These are phyloP conservation scores for Proisotoma minuta DNA, from an alignment of 2,888 invertebrate species.

Conservation along the genomic window DNA sequence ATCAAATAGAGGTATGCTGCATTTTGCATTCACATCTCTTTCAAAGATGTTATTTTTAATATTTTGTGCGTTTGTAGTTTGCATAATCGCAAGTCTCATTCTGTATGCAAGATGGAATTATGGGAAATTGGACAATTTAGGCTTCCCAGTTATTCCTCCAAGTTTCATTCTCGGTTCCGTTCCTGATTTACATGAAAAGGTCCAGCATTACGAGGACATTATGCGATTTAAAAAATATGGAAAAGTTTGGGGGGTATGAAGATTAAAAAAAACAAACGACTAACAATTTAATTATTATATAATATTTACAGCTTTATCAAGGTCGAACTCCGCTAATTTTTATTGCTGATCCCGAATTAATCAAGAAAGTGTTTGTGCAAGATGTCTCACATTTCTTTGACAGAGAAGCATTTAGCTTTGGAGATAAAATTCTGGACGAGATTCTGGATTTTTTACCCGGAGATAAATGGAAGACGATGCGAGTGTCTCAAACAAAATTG, in stretches of 20 bases:
- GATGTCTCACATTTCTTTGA: conserved; percentile 39
- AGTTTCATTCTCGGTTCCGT: conserved; percentile 39
- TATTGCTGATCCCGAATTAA: conserved; percentile 41
- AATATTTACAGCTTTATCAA: conserved; percentile 38
- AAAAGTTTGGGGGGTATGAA: conserved; percentile 44
- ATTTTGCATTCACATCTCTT: too few relatives aligned
- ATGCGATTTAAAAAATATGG: conserved; percentile 42
- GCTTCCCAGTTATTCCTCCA: conserved; percentile 41
- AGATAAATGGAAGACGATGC: conserved; percentile 45
- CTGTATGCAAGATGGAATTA: conserved; percentile 29
- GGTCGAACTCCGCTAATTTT: conserved; percentile 42
- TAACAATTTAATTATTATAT: conserved; percentile 12
- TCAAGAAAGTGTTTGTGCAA: conserved; percentile 41
- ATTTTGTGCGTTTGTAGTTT: too few relatives aligned
- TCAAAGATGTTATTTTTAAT: too few relatives aligned
- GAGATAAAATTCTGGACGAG: conserved; percentile 37
- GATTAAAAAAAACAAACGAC: not conserved
- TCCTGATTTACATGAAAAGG: conserved; percentile 39
- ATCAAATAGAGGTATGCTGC: too few relatives aligned
- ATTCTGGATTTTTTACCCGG: conserved; percentile 43
- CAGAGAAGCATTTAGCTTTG: conserved; percentile 30
- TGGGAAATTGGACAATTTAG: conserved; percentile 38
- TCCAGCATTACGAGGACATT: conserved; percentile 42
- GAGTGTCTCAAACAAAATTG: conserved; percentile 33
- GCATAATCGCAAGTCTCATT: too few relatives aligned